phyloP scores from a whole-genome alignment of 1,140 invertebrate genomes.

The Leptopilina clavipes region DNA sequence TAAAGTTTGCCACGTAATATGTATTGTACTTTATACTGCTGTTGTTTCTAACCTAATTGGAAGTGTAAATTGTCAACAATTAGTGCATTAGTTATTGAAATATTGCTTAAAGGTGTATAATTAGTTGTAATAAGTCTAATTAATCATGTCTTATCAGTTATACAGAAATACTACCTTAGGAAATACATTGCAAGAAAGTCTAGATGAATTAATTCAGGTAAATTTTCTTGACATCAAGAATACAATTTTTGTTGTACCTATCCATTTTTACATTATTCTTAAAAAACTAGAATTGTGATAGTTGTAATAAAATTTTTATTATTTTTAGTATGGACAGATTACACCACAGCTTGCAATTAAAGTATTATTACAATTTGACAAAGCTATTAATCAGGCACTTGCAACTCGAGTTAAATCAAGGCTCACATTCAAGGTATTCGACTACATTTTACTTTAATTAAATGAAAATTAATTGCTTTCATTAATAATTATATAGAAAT shows the following conservation, averaged over 20 bases:
- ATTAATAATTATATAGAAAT: neutral
- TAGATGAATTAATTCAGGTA: conserved; percentile 93
- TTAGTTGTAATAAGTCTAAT: neutral
- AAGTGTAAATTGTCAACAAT: too few species aligned
- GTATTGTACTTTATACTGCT: too few species aligned
- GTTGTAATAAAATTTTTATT: conserved; percentile 34
- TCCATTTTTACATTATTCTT: neutral
- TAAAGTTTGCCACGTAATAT: too few species aligned
- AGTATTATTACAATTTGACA: conserved; percentile 97
- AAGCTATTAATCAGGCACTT: conserved; percentile 95
- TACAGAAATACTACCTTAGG: conserved; percentile 98
- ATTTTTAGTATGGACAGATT: conserved; percentile 94
- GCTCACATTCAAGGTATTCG: conserved; percentile 89
- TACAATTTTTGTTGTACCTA: conserved; percentile 1
- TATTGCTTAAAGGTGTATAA: neutral
- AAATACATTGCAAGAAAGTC: conserved; percentile 95
- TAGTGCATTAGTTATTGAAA: too few species aligned
- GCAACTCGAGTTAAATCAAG: conserved; percentile 94
- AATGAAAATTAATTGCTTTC: neutral
- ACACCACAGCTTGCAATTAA: conserved; percentile 93
- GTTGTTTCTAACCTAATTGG: too few species aligned
- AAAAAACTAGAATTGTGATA: neutral
- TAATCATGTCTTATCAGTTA: conserved; percentile 93
- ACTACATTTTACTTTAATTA: conserved; percentile 7
- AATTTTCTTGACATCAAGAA: conserved; percentile 37